phyloP scores from a whole-genome alignment of 2,888 invertebrate genomes.

The Cephus pulcher region DNA sequence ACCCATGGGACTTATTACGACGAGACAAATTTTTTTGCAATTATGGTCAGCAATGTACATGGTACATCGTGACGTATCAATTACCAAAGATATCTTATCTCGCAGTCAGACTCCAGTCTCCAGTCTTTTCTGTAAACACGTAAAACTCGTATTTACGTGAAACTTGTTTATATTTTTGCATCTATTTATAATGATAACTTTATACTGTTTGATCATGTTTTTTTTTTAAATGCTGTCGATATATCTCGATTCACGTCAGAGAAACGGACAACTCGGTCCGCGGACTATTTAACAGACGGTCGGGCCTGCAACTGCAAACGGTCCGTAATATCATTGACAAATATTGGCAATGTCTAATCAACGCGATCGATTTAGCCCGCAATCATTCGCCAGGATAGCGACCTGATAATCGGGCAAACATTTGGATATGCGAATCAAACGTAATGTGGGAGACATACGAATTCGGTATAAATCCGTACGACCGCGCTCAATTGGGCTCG shows the following conservation, averaged over 20 bases:
- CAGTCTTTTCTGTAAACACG: not conserved
- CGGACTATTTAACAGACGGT: not conserved
- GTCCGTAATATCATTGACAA: not conserved
- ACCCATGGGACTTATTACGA: not conserved
- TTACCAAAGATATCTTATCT: no score
- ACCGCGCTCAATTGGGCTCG: not conserved
- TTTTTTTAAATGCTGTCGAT: no score
- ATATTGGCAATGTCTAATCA: not conserved
- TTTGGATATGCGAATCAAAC: constrained; percentile 56
- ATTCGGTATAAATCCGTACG: not conserved
- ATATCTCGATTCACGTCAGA: no score
- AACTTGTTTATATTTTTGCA: not conserved
- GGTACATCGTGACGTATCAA: no score
- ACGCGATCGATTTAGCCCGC: not conserved
- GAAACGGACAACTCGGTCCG: no score
- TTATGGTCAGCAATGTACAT: no score
- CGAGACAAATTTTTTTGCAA: no score
- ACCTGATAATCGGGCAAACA: constrained; percentile 57
- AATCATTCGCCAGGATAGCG: constrained; percentile 17
- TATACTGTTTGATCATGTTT: not conserved
- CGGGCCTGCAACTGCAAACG: not conserved
- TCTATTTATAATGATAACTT: not conserved
- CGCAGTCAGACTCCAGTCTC: no score
- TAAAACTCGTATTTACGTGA: not conserved
- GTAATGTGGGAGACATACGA: constrained; percentile 35